These are phyloP conservation scores for Eudyptes chrysolophus DNA, from an alignment of 2,113 vertebrate species.

Conservation along the genomic window DNA sequence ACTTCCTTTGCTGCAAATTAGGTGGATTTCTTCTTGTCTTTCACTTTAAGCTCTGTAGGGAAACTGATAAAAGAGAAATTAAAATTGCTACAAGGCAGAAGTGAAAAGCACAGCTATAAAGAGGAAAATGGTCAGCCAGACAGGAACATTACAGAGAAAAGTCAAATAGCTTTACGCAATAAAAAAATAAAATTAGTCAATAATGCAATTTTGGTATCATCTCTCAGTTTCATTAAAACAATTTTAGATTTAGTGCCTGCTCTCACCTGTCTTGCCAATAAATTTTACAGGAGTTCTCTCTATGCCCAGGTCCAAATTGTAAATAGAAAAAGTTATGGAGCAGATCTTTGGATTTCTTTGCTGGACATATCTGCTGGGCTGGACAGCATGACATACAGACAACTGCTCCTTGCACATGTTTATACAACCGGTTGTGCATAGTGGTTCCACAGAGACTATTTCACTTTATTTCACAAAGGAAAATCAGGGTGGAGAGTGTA, in stretches of 20 bases:
- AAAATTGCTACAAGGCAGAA: not conserved
- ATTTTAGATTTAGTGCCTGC: not conserved
- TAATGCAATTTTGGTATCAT: not conserved
- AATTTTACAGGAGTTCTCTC: not conserved
- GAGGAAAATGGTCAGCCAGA: not conserved
- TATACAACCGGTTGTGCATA: not conserved
- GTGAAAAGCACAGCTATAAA: not conserved
- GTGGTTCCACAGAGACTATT: not conserved
- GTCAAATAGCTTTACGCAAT: not conserved
- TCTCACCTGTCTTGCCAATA: not conserved
- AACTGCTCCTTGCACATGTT: not conserved
- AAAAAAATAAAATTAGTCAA: not conserved
- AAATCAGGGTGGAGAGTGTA: not conserved
- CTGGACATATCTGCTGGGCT: not conserved
- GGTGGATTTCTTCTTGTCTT: not conserved
- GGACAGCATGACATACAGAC: not conserved
- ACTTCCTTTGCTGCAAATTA: not conserved
- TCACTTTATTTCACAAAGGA: not conserved
- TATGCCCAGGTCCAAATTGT: not conserved
- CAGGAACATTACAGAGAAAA: not conserved
- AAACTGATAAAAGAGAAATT: not conserved
- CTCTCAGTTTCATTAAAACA: not conserved
- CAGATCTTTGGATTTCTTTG: not conserved
- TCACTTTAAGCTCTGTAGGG: not conserved
- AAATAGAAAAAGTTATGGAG: not conserved